Percentiles rank a stretch among this genome's conserved stretches.
phyloP scores from a whole-genome alignment of 37 sponge, comb jelly and placozoan genomes.

The Geodia barretti region DNA sequence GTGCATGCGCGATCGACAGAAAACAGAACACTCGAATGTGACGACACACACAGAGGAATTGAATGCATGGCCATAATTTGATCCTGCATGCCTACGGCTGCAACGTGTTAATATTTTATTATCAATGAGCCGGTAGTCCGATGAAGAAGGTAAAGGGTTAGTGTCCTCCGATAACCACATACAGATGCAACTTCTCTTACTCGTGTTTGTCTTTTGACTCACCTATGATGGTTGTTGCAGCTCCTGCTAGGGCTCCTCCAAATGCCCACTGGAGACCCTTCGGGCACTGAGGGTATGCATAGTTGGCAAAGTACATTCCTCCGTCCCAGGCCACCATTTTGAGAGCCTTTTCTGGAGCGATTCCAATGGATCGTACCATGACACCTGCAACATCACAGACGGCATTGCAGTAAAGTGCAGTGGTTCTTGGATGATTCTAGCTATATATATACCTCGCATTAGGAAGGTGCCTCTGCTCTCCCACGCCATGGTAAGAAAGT shows the following conservation, averaged over 20 bases:
- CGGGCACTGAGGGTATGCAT: constrained; percentile 7
- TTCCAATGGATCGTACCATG: constrained; percentile 63
- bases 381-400: constrained; percentile 68
- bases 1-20: neutral
- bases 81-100: no score
- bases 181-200: no score
- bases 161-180: no score
- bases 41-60: no score
- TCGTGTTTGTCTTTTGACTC: no score
- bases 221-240: constrained; percentile 83
- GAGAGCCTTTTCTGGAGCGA: constrained; percentile 92
- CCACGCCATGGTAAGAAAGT: constrained; percentile 30
- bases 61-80: no score
- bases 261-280: constrained; percentile 49
- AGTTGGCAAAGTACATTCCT: constrained; percentile 23
- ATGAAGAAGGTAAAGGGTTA: no score
- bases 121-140: no score
- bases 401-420: neutral
- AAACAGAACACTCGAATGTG: no score
- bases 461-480: constrained; percentile 43
- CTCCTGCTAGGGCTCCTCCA: constrained; percentile 77
- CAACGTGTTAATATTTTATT: no score
- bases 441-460: constrained; percentile 53
- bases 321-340: constrained; percentile 86
- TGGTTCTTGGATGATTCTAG: neutral